Base-by-base conservation (phyloP, 2,888 invertebrate species). In the Oxyteleia sp. region DNA sequence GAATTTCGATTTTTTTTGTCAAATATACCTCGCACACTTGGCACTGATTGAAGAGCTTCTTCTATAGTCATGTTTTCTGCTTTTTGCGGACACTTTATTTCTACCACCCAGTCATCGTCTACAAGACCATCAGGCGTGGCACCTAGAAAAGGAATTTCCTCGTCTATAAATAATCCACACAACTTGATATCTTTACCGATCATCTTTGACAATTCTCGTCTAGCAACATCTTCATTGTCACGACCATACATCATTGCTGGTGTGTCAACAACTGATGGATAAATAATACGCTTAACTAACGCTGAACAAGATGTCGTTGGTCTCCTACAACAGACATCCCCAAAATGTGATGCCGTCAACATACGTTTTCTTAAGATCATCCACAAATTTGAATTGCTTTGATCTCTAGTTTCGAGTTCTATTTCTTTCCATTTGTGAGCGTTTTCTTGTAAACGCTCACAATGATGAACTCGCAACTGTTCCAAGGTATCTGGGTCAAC, bases 141-240 rank as follows among this genome's bases (percentile, higher is more conserved):
- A 35, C 85, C 88, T 5, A 88, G 68, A 55, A 76, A 86, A 8
- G 41, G 75, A n/a, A 57, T 20, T 20, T 87, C 63, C 20, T 49
- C 20, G 72, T 89, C 89, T 20, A 89, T 85, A 69, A 89, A 87
- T 20, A 89, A 78, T 13, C 89, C 90, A 57, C 88, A 87, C 2
- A 47, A 29, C 1, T 38, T 38, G 10, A 87, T 83, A 8, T 78
- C 59, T 43, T 85, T 69, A 2, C 13, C 47, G 10, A 57, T 35
- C 3, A 15, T 18, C 29, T 13, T 32, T 32, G 5, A 41, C 15
- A 71, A 13, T n/a, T 71, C 20, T n/a, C 38, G 5, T 38, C 69
- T 8, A 38, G 69, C 69, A 5, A 16, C 2, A 0, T 38, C 15
- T 41, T 41, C 41, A 10, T 7, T 41, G 41, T 41, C 41, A 0